These are phyloP conservation scores for Trinorchestia longiramus DNA, from an alignment of 1,140 invertebrate genomes.

Conservation along the genomic window DNA sequence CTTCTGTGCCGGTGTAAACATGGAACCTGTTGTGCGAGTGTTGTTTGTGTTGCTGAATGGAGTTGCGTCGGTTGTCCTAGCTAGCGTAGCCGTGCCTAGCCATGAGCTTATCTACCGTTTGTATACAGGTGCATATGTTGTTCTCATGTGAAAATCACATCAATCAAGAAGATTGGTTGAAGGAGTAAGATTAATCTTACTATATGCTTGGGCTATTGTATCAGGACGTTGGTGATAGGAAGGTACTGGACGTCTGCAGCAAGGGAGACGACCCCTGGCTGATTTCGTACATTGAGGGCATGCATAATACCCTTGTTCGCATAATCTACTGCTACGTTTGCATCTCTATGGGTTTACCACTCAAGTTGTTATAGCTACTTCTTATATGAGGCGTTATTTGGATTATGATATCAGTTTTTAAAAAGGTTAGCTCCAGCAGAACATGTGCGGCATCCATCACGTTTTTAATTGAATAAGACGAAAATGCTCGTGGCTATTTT, in stretches of 20 bases:
- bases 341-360: no score
- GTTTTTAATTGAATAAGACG: no score
- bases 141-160: not conserved
- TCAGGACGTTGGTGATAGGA: not conserved
- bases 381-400: no score
- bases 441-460: no score
- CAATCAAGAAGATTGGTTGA: not conserved
- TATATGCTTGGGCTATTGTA: not conserved
- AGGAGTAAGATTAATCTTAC: not conserved
- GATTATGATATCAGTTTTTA: no score
- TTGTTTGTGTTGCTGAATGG: not conserved
- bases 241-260: no score
- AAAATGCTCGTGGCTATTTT: not conserved
- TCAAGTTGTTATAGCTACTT: no score
- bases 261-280: no score
- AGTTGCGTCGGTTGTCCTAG: not conserved
- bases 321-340: no score
- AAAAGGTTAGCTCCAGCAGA: no score
- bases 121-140: not conserved
- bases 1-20: not conserved
- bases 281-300: no score
- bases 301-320: no score
- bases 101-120: not conserved
- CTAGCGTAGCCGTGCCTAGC: not conserved
- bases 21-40: not conserved